These are phyloP conservation scores for Hipparchia semele DNA, from an alignment of 2,888 invertebrate species.

Conservation along the genomic window DNA sequence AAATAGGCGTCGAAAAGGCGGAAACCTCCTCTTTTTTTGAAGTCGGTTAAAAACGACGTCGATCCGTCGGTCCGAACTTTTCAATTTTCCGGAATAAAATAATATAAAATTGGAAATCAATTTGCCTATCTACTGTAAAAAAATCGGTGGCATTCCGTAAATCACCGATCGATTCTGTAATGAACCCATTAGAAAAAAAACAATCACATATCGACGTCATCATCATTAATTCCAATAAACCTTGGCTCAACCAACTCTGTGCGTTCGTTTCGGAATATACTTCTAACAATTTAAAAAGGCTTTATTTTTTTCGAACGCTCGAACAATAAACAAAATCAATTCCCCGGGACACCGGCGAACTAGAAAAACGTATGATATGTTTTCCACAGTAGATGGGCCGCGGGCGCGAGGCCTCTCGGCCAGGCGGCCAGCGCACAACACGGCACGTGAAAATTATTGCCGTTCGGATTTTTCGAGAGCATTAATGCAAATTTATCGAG, in stretches of 20 bases:
- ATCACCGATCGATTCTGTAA: background rate
- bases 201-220: background rate
- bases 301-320: slow-evolving; percentile 26
- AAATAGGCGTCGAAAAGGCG: too few species aligned
- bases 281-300: slow-evolving; percentile 21
- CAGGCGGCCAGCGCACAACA: slow-evolving; percentile 54
- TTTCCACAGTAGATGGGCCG: slow-evolving; percentile 36
- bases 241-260: slow-evolving; percentile 3
- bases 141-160: background rate
- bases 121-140: background rate
- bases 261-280: background rate
- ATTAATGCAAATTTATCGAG: slow-evolving; percentile 83
- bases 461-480: slow-evolving; percentile 80
- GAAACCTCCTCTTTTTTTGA: too few species aligned
- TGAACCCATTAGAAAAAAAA: background rate
- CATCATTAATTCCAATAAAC: slow-evolving; percentile 17
- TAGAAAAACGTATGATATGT: slow-evolving; percentile 40
- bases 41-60: too few species aligned
- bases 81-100: too few species aligned
- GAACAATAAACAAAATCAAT: slow-evolving; percentile 40
- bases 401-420: slow-evolving; percentile 35
- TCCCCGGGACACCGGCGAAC: slow-evolving; percentile 35
- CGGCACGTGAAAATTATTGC: slow-evolving; percentile 79
- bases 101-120: background rate
- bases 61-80: too few species aligned